Conservation (phyloP, 2,113 vertebrate species). For the Cyanocitta stelleri region DNA sequence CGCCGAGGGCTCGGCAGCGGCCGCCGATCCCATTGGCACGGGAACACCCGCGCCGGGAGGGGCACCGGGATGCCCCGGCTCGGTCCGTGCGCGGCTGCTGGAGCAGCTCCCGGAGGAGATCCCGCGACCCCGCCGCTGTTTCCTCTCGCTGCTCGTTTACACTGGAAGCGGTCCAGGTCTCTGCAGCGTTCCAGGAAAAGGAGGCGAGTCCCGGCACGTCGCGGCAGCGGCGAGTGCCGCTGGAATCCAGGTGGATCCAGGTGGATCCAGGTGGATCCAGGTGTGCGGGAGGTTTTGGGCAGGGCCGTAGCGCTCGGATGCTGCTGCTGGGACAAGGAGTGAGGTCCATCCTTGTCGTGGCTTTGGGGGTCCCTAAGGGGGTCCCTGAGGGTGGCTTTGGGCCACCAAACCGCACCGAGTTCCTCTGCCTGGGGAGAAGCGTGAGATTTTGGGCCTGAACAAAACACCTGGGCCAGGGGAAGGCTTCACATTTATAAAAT, state of each 20-base stretch:
- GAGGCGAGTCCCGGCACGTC: not conserved
- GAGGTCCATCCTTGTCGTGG: not conserved
- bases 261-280: not conserved
- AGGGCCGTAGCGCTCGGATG: fast-evolving
- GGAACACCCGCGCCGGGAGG: not conserved
- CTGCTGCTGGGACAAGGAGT: not conserved
- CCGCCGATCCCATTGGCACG: conserved; percentile 54
- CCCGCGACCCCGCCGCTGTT: fast-evolving
- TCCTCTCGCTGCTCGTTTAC: fast-evolving
- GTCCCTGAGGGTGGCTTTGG: not conserved
- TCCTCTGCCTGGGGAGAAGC: not conserved
- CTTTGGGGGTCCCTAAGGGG: not conserved
- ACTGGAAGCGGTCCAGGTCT: not conserved
- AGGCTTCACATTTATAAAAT: not conserved
- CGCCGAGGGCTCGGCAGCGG: conserved; percentile 69
- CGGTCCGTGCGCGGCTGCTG: not conserved
- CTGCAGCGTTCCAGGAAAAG: fast-evolving
- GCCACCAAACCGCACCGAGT: not conserved
- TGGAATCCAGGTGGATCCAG: fast-evolving
- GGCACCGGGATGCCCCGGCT: not conserved
- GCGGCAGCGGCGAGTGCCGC: not conserved
- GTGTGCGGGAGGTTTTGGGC: not conserved
- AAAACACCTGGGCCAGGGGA: not conserved
- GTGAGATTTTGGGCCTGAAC: not conserved
- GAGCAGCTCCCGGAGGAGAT: not conserved